phyloP scores from a whole-genome alignment of 2,888 invertebrate genomes.

The Colletes collaris region DNA sequence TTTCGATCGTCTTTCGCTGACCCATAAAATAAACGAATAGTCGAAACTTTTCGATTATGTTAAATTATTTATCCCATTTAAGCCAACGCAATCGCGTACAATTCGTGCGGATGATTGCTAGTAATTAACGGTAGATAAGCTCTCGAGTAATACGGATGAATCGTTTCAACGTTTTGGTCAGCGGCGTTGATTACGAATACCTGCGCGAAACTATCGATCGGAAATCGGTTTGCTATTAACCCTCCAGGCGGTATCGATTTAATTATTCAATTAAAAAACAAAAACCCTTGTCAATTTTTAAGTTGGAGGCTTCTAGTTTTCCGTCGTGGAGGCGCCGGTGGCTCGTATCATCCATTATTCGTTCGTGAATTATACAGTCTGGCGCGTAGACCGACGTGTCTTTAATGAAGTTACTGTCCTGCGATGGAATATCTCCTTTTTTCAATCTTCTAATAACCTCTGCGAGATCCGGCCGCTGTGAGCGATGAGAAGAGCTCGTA shows the following conservation, averaged over 20 bases:
- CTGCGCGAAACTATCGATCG: slow-evolving; percentile 43
- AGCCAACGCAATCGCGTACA: too few species aligned
- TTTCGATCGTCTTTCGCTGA: too few species aligned
- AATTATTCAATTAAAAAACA: slow-evolving; percentile 18
- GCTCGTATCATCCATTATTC: slow-evolving; percentile 7
- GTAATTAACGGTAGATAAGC: too few species aligned
- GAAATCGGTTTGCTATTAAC: slow-evolving; percentile 39
- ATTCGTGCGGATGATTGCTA: too few species aligned
- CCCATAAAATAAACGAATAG: too few species aligned
- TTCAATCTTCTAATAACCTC: slow-evolving; percentile 17
- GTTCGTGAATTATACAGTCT: slow-evolving; percentile 18
- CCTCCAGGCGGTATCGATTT: background rate
- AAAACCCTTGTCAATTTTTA: slow-evolving; percentile 1
- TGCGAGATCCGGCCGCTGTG: background rate
- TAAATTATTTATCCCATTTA: too few species aligned
- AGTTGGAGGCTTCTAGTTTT: background rate
- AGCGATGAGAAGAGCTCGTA: background rate
- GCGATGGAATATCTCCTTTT: slow-evolving; percentile 19
- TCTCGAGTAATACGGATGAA: too few species aligned
- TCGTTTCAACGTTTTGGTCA: too few species aligned
- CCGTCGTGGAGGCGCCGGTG: background rate
- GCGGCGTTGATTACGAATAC: slow-evolving; percentile 20
- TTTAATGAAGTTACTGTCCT: slow-evolving; percentile 36
- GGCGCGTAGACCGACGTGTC: slow-evolving; percentile 3
- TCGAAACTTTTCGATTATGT: too few species aligned